These are phyloP conservation scores for Antechinus flavipes DNA, from an alignment of 2,113 vertebrate species.

Conservation along the genomic window DNA sequence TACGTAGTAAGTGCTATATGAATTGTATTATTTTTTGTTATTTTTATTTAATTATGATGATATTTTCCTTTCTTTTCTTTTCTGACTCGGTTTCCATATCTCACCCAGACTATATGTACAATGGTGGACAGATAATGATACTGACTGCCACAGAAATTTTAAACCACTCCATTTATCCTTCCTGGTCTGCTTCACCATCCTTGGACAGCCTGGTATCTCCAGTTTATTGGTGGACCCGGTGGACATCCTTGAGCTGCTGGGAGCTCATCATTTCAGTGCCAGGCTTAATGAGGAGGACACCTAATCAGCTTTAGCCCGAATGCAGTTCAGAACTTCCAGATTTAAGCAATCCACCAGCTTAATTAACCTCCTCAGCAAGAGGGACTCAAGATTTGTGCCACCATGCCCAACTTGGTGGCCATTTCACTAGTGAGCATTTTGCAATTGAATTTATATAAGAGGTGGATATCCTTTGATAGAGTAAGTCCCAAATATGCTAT, in stretches of 20 bases:
- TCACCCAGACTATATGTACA: background rate
- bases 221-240: too few species aligned
- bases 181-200: background rate
- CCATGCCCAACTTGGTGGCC: background rate
- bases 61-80: background rate
- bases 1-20: background rate
- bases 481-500: background rate
- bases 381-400: background rate
- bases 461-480: background rate
- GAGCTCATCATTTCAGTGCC: background rate
- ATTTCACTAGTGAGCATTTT: background rate
- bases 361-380: background rate
- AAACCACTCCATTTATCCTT: background rate
- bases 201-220: background rate
- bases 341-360: background rate
- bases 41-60: background rate
- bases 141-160: background rate
- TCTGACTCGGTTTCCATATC: background rate
- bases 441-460: background rate
- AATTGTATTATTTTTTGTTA: background rate
- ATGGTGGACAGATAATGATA: background rate
- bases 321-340: background rate
- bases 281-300: background rate
- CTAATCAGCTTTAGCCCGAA: background rate
- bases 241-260: background rate